Base-by-base conservation (phyloP, 35 echinoderm and acorn worm species). In the Hemicentrotus pulcherrimus region DNA sequence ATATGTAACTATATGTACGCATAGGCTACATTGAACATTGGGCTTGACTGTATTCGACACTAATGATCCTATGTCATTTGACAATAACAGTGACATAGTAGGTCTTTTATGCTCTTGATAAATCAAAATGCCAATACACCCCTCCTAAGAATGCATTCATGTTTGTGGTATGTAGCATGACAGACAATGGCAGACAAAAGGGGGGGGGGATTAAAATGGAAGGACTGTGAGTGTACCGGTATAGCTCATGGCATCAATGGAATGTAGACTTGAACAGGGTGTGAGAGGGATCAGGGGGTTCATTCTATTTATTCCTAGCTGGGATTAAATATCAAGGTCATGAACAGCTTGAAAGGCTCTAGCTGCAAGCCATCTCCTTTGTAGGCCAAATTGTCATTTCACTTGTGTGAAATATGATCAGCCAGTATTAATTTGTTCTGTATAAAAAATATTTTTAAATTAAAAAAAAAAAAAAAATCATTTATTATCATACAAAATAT, bases 291-390 rank as follows among this genome's bases (percentile, higher is more conserved):
- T 78, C 65, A 78, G 65, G 28, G 65, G 65, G 65, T 78, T 78
- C 65, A n/a, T 78, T 78, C 65, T n/a, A 78, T 78, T n/a, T 78
- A 78, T 78, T 78, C 65, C 65, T 78, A 22, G 19, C 65, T 78
- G 28, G 22, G 65, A n/a, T 78, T n/a, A 78, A 78, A 78, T 78
- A 78, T 78, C 65, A 78, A 78, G 65, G 65, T 78, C 65, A 78
- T 78, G 65, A 78, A 78, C 65, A 78, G 19, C 61, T 70, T 28
- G 4, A 70, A 70, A 70, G 18, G 6, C 24, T 70, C 61, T 6
- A 0, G 61, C 18, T 70, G 61, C 61, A 70, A 28, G 61, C 61
- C 11, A 59, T 41, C 3, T 41, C 35, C 35, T 41, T 41, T 41
- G 35, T 41, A 41, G 3, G 0, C 1, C 35, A 41, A 0, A 41